phyloP scores from a whole-genome alignment of 2,113 vertebrate genomes.

The Delphinapterus leucas region DNA sequence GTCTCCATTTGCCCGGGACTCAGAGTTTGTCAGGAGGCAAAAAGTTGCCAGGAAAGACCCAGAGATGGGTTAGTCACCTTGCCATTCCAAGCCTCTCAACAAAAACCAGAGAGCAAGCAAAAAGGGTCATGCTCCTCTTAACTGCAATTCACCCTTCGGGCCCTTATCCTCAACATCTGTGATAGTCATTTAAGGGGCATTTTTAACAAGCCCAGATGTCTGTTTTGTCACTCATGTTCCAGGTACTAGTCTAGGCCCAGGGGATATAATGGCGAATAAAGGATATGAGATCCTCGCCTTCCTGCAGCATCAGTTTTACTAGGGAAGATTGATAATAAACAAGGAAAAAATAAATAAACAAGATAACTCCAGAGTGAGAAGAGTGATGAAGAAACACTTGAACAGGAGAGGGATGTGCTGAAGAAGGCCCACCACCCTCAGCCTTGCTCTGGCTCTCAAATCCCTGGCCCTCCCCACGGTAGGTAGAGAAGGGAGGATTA shows the following conservation, averaged over 20 bases:
- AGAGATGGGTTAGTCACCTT: not conserved
- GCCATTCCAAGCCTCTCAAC: not conserved
- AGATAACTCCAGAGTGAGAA: not conserved
- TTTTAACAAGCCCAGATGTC: not conserved
- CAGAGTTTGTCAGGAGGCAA: not conserved
- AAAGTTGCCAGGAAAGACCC: not conserved
- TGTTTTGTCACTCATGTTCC: not conserved
- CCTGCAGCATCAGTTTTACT: not conserved
- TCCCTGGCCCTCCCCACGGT: not conserved
- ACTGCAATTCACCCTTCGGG: not conserved
- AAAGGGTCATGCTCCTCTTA: not conserved
- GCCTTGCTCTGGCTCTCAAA: not conserved
- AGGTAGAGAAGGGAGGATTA: not conserved
- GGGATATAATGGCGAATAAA: not conserved
- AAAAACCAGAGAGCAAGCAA: not conserved
- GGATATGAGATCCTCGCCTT: not conserved
- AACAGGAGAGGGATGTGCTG: not conserved
- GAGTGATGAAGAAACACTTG: not conserved
- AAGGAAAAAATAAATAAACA: not conserved
- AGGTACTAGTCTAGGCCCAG: not conserved
- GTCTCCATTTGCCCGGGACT: not conserved
- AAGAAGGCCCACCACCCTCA: not conserved
- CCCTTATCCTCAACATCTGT: not conserved
- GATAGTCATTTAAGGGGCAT: not conserved
- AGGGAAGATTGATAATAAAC: not conserved